Evolutionary conservation across 1,140 invertebrate genomes (phyloP).

Genomic region (Gryon sp.): DNA sequence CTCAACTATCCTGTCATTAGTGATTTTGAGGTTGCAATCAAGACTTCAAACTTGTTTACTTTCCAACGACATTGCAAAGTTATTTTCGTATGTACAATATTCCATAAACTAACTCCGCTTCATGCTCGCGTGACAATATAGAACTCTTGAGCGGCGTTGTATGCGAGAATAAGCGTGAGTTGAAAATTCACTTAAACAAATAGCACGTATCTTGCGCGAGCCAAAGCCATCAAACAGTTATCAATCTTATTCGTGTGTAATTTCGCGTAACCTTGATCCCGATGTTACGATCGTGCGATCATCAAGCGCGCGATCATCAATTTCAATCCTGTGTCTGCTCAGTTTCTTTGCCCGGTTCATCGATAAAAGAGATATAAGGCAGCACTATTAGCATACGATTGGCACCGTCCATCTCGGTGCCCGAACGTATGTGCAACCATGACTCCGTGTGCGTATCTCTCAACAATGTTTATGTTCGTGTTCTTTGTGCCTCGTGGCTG

Average conservation of each 20-base stretch:
- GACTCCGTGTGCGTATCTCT: constrained; percentile 69
- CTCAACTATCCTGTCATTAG: no score
- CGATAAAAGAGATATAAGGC: constrained; percentile 73
- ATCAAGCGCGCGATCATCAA: constrained; percentile 59
- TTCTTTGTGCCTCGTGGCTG: constrained; percentile 71
- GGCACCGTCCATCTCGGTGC: constrained; percentile 78
- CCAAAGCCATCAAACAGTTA: constrained; percentile 22
- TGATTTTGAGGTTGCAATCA: no score
- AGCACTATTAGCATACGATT: constrained; percentile 79
- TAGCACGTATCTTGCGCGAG: constrained; percentile 1
- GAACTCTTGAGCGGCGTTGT: no score
- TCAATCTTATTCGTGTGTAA: constrained; percentile 32
- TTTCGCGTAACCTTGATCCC: constrained; percentile 50
- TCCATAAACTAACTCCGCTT: no score
- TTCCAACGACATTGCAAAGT: no score
- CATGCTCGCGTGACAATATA: no score
- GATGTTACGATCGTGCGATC: constrained; percentile 52
- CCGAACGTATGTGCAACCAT: constrained; percentile 54
- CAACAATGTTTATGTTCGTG: constrained; percentile 76
- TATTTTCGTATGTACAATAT: no score
- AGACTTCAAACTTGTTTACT: no score
- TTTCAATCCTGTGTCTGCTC: constrained; percentile 63
- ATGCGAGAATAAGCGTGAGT: background rate
- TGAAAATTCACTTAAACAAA: constrained; percentile 3
- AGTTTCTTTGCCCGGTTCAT: constrained; percentile 59